Percentiles rank a stretch among this genome's conserved stretches.
These are phyloP conservation scores for Lycaon pictus DNA, from an alignment of 2,113 vertebrate species.

Conservation along the genomic window DNA sequence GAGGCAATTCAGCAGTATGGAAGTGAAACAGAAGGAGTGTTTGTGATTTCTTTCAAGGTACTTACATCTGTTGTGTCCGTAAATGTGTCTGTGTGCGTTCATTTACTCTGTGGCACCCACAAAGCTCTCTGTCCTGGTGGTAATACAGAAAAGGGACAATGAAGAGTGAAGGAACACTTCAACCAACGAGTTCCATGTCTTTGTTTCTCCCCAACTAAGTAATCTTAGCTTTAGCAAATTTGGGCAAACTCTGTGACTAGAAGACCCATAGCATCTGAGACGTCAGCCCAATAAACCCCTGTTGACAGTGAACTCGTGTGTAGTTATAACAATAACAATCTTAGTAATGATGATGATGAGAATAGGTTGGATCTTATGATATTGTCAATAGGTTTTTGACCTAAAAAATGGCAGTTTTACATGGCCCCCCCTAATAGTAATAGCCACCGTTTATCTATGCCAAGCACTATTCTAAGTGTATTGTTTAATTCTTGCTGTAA, in stretches of 20 bases:
- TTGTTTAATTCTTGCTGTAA: conserved; percentile 25
- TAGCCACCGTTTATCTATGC: background rate
- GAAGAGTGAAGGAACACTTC: background rate
- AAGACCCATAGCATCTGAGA: background rate
- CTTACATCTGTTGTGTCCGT: background rate
- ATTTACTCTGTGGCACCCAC: background rate
- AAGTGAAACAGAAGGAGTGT: conserved; percentile 94
- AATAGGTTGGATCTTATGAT: background rate
- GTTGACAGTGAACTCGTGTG: background rate
- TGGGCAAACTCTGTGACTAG: background rate
- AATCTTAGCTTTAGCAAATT: background rate
- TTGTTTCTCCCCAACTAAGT: background rate
- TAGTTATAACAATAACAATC: background rate
- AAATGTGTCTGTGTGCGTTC: background rate
- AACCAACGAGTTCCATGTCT: background rate
- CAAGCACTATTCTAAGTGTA: background rate
- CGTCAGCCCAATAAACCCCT: background rate
- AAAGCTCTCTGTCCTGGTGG: background rate
- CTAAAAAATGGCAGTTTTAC: background rate
- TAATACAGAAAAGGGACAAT: background rate
- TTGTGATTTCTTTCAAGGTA: conserved; percentile 96
- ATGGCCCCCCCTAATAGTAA: background rate
- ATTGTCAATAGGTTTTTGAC: background rate
- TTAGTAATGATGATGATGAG: background rate
- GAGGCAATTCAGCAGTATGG: conserved; percentile 89